Evolutionary conservation across 2,113 vertebrate genomes (phyloP).

Genomic region (Campylorhamphus procurvoides): DNA sequence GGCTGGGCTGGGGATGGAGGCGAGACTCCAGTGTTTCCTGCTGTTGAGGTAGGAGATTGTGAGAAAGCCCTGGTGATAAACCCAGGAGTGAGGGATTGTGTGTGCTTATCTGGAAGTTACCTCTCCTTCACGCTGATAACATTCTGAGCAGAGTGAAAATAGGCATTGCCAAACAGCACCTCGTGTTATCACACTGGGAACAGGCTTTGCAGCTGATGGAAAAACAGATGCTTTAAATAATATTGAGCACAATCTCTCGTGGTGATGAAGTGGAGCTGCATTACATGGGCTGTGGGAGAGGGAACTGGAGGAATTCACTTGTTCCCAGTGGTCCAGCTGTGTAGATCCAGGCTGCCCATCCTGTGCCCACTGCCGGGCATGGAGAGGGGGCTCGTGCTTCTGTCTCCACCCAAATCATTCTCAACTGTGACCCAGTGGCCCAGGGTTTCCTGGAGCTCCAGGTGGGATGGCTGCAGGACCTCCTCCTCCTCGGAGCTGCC

Average conservation of each 20-base stretch:
- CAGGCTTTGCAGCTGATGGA: background rate
- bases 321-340: background rate
- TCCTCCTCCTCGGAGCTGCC: background rate
- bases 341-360: background rate
- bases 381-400: background rate
- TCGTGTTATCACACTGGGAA: background rate
- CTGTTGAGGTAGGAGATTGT: background rate
- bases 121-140: background rate
- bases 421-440: background rate
- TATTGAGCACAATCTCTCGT: background rate
- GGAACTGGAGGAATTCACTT: background rate
- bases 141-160: background rate
- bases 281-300: background rate
- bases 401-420: fast-evolving
- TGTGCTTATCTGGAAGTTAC: background rate
- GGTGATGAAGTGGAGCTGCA: background rate
- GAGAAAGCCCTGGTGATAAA: background rate
- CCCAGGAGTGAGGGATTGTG: background rate
- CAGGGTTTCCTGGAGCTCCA: background rate
- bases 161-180: background rate
- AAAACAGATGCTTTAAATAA: background rate
- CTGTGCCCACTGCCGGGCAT: background rate
- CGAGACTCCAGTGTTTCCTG: background rate
- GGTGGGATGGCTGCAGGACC: background rate
- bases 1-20: background rate